These are phyloP conservation scores for Mola mola DNA, from an alignment of 2,113 vertebrate genomes.

Conservation along the genomic window DNA sequence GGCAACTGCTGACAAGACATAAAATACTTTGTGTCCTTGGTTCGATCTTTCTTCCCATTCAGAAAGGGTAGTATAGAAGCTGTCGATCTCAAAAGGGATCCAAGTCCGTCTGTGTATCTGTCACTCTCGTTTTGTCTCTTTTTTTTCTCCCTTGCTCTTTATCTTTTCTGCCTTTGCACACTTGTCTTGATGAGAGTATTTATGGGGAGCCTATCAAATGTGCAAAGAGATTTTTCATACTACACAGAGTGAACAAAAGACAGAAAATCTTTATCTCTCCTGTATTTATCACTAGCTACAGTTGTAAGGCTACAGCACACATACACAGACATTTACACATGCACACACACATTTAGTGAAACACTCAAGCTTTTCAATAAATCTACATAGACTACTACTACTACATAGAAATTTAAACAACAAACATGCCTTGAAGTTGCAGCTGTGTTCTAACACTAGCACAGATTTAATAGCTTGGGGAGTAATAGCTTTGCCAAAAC, in stretches of 20 bases:
- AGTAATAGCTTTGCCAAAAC: too few relatives aligned
- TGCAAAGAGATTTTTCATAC: slow-evolving; percentile 32
- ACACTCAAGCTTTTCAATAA: background rate
- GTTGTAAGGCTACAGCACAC: background rate
- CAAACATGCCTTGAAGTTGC: too few relatives aligned
- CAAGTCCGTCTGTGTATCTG: background rate
- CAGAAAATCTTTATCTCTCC: slow-evolving; percentile 8
- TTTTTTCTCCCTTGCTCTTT: background rate
- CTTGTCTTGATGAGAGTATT: slow-evolving; percentile 35
- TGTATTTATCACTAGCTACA: background rate
- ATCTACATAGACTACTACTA: too few relatives aligned
- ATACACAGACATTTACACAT: too few relatives aligned
- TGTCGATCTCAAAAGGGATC: slow-evolving; percentile 14
- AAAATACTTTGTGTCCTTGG: slow-evolving; percentile 30
- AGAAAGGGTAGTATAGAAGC: background rate
- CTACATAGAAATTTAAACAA: too few relatives aligned
- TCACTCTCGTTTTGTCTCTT: slow-evolving; percentile 1
- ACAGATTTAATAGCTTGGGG: too few relatives aligned
- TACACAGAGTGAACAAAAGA: slow-evolving; percentile 24
- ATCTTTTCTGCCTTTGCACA: slow-evolving; percentile 18
- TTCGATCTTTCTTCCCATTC: background rate
- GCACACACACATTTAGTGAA: background rate
- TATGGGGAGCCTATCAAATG: slow-evolving; percentile 27
- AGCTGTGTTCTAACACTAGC: too few relatives aligned
- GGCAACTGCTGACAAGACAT: background rate